Evolutionary conservation across 2,797 vertebrate genomes (phyloP).

Genomic region (Antennarius maculatus): DNA sequence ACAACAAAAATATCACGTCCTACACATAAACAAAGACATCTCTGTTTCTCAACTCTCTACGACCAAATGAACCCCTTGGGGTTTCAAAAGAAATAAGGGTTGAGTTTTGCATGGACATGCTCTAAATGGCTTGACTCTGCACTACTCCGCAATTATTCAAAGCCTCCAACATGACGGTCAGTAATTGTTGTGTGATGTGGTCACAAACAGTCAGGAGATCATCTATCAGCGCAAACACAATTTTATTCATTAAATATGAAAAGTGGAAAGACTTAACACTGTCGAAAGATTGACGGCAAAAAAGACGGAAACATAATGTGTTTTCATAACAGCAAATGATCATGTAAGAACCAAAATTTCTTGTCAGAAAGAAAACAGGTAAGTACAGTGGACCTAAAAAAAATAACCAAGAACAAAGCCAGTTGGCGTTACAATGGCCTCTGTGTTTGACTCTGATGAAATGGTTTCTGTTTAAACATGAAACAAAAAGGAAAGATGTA

Average conservation of each 20-base stretch:
- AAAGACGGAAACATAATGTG: slow-evolving; percentile 44
- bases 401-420: slow-evolving; percentile 20
- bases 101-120: slow-evolving; percentile 3
- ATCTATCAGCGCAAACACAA: slow-evolving; percentile 58
- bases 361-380: slow-evolving; percentile 23
- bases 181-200: slow-evolving; percentile 16
- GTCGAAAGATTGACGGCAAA: slow-evolving; percentile 52
- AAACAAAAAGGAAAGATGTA: slow-evolving; percentile 25
- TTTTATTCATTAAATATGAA: slow-evolving; percentile 83
- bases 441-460: slow-evolving; percentile 22
- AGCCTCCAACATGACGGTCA: slow-evolving; percentile 4
- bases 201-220: slow-evolving; percentile 61
- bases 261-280: slow-evolving; percentile 61
- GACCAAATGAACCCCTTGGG: slow-evolving; percentile 18
- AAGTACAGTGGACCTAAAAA: slow-evolving; percentile 4
- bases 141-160: slow-evolving; percentile 3
- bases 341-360: slow-evolving; percentile 19
- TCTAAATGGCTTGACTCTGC: slow-evolving; percentile 17
- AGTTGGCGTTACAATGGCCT: slow-evolving; percentile 9
- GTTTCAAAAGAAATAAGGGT: slow-evolving; percentile 16
- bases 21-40: slow-evolving; percentile 49
- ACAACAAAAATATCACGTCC: slow-evolving; percentile 31
- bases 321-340: slow-evolving; percentile 41
- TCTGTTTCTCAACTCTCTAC: slow-evolving; percentile 35
- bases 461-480: slow-evolving; percentile 8